Percentiles rank a stretch among this genome's conserved stretches.
phyloP scores from a whole-genome alignment of 2,113 vertebrate genomes.

The Psittacus erithacus region DNA sequence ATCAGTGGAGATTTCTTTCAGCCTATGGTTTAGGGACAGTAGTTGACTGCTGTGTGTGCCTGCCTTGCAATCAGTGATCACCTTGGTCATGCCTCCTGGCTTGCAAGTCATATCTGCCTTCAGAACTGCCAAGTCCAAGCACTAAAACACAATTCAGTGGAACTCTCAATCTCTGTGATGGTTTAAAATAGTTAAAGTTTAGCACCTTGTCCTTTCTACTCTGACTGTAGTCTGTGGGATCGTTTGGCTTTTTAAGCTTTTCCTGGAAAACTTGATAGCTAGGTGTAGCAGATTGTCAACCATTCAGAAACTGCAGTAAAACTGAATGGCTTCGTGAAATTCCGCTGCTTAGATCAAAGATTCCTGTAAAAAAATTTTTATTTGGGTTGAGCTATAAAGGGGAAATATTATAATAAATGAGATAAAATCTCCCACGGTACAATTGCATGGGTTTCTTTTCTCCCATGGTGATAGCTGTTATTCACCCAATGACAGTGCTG shows the following conservation, averaged over 20 bases:
- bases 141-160: background rate
- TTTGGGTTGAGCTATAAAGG: background rate
- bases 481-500: accelerated
- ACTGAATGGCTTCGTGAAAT: background rate
- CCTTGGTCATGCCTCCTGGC: background rate
- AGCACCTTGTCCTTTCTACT: background rate
- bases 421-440: background rate
- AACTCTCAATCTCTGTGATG: background rate
- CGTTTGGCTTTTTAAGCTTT: background rate
- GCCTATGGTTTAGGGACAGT: background rate
- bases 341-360: background rate
- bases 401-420: background rate
- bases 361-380: background rate
- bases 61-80: background rate
- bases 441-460: background rate
- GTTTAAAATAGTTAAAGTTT: background rate
- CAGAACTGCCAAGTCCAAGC: background rate
- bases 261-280: background rate
- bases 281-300: background rate
- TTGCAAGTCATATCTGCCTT: background rate
- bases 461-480: background rate
- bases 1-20: background rate
- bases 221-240: background rate
- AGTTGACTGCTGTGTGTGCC: background rate
- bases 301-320: background rate